Evolutionary conservation across 2,113 vertebrate species (phyloP), one percentile per base, ranked within the genome.

Genomic region (Myocastor coypus): DNA sequence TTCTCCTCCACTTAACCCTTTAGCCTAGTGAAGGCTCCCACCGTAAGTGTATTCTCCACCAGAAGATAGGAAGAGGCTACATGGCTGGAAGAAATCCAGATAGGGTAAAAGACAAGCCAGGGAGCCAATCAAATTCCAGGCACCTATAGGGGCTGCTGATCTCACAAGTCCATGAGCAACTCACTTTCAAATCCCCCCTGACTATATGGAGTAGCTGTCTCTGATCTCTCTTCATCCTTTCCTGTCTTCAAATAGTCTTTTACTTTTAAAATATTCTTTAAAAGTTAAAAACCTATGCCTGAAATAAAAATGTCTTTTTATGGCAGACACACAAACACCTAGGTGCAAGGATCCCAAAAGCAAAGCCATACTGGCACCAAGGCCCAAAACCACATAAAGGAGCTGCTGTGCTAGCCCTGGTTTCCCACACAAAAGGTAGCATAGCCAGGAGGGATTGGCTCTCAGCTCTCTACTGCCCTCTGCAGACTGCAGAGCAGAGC

Each of bases 381-480:
- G 55, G 78, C 46, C 5, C 89, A 71, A 26, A 0, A 66, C 66
- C 17, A 57, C 14, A 52, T 24, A 14, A 52, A 28, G 3, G 12
- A 4, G 40, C 55, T 3, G 10, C 37, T 14, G 34, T 37, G 28
- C 11, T 50, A 55, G 19, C 32, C 40, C 63, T 19, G 55, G 19
- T 14, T 5, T 37, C n/a, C 50, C 0, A 69, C 10, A 61, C 42
- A 85, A 30, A n/a, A 81, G 20, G 12, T 34, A 10, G 69, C 34
- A 55, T 3, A 4, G 26, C 19, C 50, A 14, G 55, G 55, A 17
- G 55, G 12, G 55, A 55, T 12, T 14, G 14, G 55, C 55, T 55
- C 52, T 55, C 55, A 16, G 55, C 30, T 87, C 94, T 92, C 50
- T 75, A 46, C 91, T 94, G 97, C 93, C 96, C 97, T 86, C 94